Conservation (phyloP, 2,113 vertebrate genomes). For the Eulemur macaco region DNA sequence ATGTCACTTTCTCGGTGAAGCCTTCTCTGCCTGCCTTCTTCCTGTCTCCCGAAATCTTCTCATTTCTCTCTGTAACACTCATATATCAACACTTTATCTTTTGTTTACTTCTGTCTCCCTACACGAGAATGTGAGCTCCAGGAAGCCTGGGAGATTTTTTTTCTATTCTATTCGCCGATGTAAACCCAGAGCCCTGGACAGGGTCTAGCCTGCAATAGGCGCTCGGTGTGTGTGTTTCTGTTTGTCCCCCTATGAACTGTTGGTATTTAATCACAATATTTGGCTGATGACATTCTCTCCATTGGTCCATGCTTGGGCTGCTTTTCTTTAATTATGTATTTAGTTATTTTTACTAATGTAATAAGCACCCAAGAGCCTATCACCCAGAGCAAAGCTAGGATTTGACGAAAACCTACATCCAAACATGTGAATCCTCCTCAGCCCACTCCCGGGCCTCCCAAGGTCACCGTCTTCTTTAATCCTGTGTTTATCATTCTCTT, state of each 20-base stretch:
- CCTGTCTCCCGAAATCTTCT: neutral
- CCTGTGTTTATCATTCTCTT: neutral
- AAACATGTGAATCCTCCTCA: neutral
- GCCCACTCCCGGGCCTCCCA: accelerated
- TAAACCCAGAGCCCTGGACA: neutral
- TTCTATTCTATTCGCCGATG: neutral
- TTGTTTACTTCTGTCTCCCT: neutral
- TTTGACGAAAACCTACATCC: neutral
- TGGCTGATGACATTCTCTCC: neutral
- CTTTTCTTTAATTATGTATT: conserved; percentile 25
- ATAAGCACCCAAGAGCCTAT: neutral
- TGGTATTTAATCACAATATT: neutral
- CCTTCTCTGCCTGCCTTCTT: neutral
- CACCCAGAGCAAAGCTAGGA: neutral
- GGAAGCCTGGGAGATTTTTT: neutral
- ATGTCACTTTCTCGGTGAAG: neutral
- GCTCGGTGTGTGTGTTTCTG: neutral
- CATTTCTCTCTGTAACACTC: neutral
- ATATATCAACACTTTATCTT: neutral
- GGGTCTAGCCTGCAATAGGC: neutral
- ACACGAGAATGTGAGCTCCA: neutral
- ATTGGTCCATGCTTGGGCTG: neutral
- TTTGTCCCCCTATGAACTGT: neutral
- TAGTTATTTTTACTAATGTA: neutral
- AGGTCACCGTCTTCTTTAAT: neutral